Evolutionary conservation across 2,113 vertebrate genomes (phyloP), one percentile per base, ranked within the genome.

Genomic region (Tamias sibiricus): DNA sequence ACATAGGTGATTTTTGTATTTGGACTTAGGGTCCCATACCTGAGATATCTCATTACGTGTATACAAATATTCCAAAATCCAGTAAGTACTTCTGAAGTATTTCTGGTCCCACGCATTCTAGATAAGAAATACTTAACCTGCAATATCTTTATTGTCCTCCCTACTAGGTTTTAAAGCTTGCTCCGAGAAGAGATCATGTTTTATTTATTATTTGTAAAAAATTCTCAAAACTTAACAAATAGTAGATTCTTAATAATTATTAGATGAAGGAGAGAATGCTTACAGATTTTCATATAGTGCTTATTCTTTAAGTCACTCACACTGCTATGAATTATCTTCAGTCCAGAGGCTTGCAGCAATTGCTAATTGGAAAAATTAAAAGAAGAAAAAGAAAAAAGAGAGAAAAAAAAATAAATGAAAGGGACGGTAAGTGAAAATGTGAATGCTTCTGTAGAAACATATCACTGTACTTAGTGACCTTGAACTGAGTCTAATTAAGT

Each of bases 401-500:
- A 0, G 62, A 68, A 28, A 8, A 32, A 59, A 59, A 13, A 32
- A 77, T 37, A 6, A n/a, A 20, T 40, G 0, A 94, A 97, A 91
- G 26, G 2, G 84, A 84, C 40, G 64, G 28, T 54, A 87, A 81
- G 74, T 74, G 8, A 94, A 93, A 96, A 97, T 35, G 62, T 86
- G 54, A 19, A 13, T 80, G 7, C 90, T 97, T 96, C 66, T 76
- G 24, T 75, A 66, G 87, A 97, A 95, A 74, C 49, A 30, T 40
- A 47, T 90, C 3, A 40, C 4, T 0, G 0, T 32, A 94, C 72
- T 96, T 87, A 66, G 6, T 96, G 91, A 90, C 81, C 69, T 95
- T 97, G 85, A 97, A 17, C 42, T 54, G 62, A 95, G 91, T 96
- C 35, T 92, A 94, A 86, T 91, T 92, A 75, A 28, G 79, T 96